phyloP scores from a whole-genome alignment of 37 sponge, comb jelly and placozoan genomes.

The Oscarella lobularis region DNA sequence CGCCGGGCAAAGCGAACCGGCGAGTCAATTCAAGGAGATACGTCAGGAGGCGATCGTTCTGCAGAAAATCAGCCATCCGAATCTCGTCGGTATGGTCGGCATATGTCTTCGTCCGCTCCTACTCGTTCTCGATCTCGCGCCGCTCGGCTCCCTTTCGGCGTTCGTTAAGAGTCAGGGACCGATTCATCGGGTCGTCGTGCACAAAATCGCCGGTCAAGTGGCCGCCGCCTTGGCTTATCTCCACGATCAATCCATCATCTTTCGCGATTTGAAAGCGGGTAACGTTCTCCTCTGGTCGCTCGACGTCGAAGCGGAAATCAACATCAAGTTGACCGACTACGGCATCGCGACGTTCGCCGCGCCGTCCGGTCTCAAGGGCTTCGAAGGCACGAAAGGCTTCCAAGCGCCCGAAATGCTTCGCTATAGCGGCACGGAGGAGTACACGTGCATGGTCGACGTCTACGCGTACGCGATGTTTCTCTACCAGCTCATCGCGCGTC shows the following conservation, averaged over 20 bases:
- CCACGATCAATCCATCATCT: constrained; percentile 60
- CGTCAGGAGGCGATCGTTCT: constrained; percentile 17
- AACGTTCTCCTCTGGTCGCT: constrained; percentile 88
- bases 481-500: constrained; percentile 68
- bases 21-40: not conserved
- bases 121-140: constrained; percentile 87
- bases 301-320: constrained; percentile 44
- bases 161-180: constrained; percentile 17
- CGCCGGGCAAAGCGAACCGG: not conserved
- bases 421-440: constrained; percentile 48
- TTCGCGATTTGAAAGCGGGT: constrained; percentile 74
- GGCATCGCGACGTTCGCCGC: constrained; percentile 48
- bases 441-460: constrained; percentile 66
- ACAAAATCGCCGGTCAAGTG: constrained; percentile 62
- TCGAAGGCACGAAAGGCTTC: constrained; percentile 76
- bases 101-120: constrained; percentile 58
- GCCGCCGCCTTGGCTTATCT: constrained; percentile 67
- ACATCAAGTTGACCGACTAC: constrained; percentile 81
- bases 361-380: constrained; percentile 49
- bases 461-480: constrained; percentile 79
- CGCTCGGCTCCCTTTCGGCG: constrained; percentile 48
- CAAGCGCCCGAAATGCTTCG: constrained; percentile 82
- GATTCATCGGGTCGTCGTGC: constrained; percentile 44
- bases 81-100: constrained; percentile 71
- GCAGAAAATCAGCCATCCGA: constrained; percentile 56